Evolutionary conservation across 2,113 vertebrate genomes (phyloP).

Genomic region (Calyptomena viridis): DNA sequence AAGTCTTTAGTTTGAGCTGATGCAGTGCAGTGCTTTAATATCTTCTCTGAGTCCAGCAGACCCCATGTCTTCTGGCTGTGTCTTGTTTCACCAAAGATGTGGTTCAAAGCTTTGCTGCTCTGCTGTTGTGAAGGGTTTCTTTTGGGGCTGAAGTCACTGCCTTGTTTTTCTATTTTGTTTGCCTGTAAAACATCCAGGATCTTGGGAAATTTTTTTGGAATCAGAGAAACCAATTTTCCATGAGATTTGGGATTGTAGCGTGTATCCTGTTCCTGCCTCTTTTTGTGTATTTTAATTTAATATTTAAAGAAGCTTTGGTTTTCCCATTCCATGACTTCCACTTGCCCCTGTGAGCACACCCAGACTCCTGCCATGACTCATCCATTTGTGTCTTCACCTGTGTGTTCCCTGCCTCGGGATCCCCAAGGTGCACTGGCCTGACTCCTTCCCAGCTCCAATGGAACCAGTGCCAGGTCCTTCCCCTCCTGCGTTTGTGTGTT

Average conservation of each 20-base stretch:
- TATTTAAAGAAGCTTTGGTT: background rate
- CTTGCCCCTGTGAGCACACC: background rate
- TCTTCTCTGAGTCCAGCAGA: fast-evolving
- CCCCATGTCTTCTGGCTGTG: background rate
- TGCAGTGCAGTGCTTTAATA: background rate
- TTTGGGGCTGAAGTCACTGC: background rate
- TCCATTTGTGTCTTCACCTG: background rate
- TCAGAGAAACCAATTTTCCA: background rate
- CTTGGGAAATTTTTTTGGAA: background rate
- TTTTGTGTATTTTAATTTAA: background rate
- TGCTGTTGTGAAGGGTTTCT: background rate
- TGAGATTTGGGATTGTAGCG: fast-evolving
- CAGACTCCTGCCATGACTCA: background rate
- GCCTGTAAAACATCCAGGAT: background rate
- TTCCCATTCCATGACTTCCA: background rate
- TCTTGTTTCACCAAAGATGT: background rate
- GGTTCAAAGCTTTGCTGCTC: background rate
- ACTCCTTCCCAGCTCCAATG: background rate
- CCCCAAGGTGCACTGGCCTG: fast-evolving
- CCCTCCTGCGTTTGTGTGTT: fast-evolving
- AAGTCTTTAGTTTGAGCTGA: background rate
- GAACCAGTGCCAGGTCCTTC: background rate
- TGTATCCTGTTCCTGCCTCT: background rate
- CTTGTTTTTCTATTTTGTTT: background rate
- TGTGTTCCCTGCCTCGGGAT: background rate